phyloP scores from a whole-genome alignment of 2,797 vertebrate species.

The Hydrocynus forskahlii region DNA sequence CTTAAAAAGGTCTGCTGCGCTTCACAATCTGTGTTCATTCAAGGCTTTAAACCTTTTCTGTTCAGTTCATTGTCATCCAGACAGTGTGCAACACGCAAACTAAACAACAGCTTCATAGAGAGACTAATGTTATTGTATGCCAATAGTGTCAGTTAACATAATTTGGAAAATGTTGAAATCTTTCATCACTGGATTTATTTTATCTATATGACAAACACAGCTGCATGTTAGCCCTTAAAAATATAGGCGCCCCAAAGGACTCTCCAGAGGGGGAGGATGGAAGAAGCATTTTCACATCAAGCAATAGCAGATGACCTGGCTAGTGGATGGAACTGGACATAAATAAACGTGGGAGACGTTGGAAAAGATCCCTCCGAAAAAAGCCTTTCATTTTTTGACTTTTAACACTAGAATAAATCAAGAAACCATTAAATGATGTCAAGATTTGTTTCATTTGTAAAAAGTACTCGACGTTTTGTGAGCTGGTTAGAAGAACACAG shows the following conservation, averaged over 20 bases:
- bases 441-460: too few relatives aligned
- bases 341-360: too few relatives aligned
- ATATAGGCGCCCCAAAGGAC: neutral
- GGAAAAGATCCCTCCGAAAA: too few relatives aligned
- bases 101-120: neutral
- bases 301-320: too few relatives aligned
- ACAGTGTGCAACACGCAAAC: neutral
- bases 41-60: neutral
- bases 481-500: too few relatives aligned
- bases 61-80: neutral
- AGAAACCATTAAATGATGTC: too few relatives aligned
- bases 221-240: too few relatives aligned
- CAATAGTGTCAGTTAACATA: neutral
- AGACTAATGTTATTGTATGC: too few relatives aligned
- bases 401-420: too few relatives aligned
- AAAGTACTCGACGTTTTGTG: too few relatives aligned
- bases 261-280: neutral
- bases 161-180: neutral
- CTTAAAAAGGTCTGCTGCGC: constrained; percentile 15
- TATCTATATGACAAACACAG: neutral
- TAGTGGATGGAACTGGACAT: too few relatives aligned
- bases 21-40: neutral
- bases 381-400: too few relatives aligned
- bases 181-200: neutral
- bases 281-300: neutral